These are phyloP conservation scores for Myiopsitta monachus DNA, from an alignment of 2,113 vertebrate genomes.

Conservation along the genomic window DNA sequence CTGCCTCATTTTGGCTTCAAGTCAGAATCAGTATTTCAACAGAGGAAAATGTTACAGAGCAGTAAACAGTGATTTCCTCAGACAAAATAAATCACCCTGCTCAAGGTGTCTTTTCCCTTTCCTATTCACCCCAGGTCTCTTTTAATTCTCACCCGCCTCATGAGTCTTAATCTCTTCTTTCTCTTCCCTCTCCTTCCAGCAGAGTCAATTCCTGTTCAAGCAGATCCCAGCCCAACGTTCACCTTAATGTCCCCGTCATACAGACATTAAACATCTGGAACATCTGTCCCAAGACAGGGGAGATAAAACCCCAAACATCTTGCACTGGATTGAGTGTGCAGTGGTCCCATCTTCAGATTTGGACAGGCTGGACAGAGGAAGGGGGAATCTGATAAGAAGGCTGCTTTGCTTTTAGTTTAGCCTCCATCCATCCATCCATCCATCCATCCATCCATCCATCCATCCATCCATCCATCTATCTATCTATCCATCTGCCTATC, in stretches of 20 bases:
- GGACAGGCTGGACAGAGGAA: not conserved
- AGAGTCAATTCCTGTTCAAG: not conserved
- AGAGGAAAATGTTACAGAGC: not conserved
- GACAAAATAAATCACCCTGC: not conserved
- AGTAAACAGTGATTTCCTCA: not conserved
- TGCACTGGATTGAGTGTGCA: not conserved
- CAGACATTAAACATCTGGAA: not conserved
- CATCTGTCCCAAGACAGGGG: not conserved
- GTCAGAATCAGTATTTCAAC: not conserved
- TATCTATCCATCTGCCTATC: too few relatives aligned
- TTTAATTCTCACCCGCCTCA: not conserved
- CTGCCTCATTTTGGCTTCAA: not conserved
- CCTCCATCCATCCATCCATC: not conserved
- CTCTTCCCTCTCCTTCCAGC: not conserved
- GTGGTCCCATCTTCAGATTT: not conserved
- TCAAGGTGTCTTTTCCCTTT: not conserved
- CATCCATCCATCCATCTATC: not conserved
- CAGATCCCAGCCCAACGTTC: not conserved
- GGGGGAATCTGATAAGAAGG: not conserved
- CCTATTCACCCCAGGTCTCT: fast-evolving
- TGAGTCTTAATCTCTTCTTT: not conserved
- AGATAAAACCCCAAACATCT: not conserved
- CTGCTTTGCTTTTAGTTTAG: not conserved
- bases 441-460: too few relatives aligned
- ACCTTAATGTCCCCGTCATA: not conserved